A percentile compares a stretch with the other conserved stretches of the same genome.
These are phyloP conservation scores for Aphodius sticticus DNA, from an alignment of 2,888 invertebrate genomes.

Conservation along the genomic window DNA sequence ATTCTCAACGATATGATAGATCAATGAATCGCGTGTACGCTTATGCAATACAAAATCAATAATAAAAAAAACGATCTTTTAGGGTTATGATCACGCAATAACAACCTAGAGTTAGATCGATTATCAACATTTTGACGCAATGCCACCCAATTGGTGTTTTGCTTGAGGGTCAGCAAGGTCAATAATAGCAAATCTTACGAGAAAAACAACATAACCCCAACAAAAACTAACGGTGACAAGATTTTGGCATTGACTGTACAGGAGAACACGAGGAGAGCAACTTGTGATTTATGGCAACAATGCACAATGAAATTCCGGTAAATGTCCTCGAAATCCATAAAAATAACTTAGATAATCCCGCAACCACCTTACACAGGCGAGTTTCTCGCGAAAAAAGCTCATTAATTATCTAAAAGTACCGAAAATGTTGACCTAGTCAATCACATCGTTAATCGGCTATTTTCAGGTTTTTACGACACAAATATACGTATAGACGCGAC, in stretches of 20 bases:
- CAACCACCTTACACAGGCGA: not conserved
- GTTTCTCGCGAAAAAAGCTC: not conserved
- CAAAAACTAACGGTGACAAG: constrained; percentile 32
- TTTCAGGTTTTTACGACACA: not conserved
- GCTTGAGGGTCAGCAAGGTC: not conserved
- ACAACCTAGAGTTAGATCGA: not conserved
- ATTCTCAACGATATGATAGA: not conserved
- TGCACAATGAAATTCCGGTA: not conserved
- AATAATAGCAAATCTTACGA: not conserved
- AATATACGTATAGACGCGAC: not conserved
- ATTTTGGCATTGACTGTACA: constrained; percentile 44
- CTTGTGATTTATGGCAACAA: constrained; percentile 26
- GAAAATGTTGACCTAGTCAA: not conserved
- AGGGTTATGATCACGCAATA: not conserved
- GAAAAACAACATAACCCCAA: constrained; percentile 14
- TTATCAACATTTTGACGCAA: not conserved
- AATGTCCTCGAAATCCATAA: not conserved
- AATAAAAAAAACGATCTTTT: not conserved
- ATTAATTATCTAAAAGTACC: not conserved
- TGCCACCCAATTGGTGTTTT: not conserved
- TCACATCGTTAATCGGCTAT: not conserved
- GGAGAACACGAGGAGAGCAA: constrained; percentile 37
- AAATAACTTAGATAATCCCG: not conserved
- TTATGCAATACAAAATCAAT: not conserved
- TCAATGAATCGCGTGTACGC: not conserved